These are phyloP conservation scores for Ostrea edulis DNA, from an alignment of 1,140 invertebrate genomes.

Conservation along the genomic window DNA sequence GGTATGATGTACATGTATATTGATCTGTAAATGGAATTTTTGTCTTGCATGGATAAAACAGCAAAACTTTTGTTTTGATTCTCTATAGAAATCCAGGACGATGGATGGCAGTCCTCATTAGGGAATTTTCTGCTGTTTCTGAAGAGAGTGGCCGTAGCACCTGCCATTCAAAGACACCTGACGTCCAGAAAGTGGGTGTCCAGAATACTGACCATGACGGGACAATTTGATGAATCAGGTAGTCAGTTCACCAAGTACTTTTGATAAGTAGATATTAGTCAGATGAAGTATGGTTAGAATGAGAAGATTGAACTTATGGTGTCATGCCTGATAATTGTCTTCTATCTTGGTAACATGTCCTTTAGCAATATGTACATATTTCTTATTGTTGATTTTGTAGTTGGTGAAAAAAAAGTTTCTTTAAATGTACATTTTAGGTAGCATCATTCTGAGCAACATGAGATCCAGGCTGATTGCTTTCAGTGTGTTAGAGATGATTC, in stretches of 20 bases:
- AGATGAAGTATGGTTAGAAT: not conserved
- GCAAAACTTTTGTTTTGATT: not conserved
- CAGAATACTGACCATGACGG: constrained; percentile 80
- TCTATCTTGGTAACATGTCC: no score
- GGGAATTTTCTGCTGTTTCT: constrained; percentile 84
- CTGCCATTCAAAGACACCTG: constrained; percentile 79
- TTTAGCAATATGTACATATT: no score
- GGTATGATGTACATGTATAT: no score
- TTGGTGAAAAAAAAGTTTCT: no score
- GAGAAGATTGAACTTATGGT: no score
- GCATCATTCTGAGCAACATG: constrained; percentile 78
- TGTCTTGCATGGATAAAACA: not conserved
- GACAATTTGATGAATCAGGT: constrained; percentile 58
- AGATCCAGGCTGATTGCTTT: constrained; percentile 82
- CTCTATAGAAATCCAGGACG: not conserved
- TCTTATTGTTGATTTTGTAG: no score
- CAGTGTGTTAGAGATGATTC: constrained; percentile 81
- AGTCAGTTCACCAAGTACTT: not conserved
- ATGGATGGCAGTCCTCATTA: constrained; percentile 64
- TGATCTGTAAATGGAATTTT: no score
- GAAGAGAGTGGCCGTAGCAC: constrained; percentile 80
- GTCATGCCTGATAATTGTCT: no score
- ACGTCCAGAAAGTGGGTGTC: constrained; percentile 81
- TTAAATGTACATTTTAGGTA: constrained; percentile 49
- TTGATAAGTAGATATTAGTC: not conserved